Percentiles rank a stretch among this genome's conserved stretches.
Evolutionary conservation across 2,113 vertebrate species (phyloP).

Genomic region (Corythornis vintsioides): DNA sequence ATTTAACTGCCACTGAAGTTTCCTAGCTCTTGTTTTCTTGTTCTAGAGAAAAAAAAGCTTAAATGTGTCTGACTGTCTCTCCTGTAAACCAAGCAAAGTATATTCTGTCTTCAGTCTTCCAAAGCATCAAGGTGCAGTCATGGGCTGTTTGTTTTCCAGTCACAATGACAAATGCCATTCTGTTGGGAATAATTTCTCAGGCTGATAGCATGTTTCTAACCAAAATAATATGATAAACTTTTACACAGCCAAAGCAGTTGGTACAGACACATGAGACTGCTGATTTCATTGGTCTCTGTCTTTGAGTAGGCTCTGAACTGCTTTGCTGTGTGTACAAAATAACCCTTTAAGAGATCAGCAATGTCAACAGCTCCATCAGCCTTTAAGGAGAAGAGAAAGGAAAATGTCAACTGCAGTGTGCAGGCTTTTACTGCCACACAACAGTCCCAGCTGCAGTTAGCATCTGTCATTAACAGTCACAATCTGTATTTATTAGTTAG

Average conservation of each 20-base stretch:
- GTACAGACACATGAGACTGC: background rate
- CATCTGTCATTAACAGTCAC: background rate
- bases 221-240: background rate
- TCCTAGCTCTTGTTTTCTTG: background rate
- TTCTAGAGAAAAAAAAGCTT: background rate
- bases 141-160: background rate
- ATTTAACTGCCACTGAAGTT: background rate
- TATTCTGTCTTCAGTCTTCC: background rate
- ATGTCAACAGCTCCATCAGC: background rate
- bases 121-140: background rate
- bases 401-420: background rate
- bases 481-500: background rate
- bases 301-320: background rate
- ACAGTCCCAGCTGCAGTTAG: background rate
- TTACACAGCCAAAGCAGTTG: background rate
- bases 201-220: background rate
- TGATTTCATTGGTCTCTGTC: background rate
- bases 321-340: background rate
- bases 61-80: background rate
- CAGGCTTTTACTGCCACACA: background rate
- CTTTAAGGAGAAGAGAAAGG: background rate
- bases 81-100: background rate
- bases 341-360: background rate
- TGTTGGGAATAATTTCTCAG: background rate
- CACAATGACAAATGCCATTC: conserved; percentile 4